A percentile compares a stretch with the other conserved stretches of the same genome.
These are phyloP conservation scores for Austrofundulus limnaeus DNA, from an alignment of 2,113 vertebrate genomes.

Conservation along the genomic window DNA sequence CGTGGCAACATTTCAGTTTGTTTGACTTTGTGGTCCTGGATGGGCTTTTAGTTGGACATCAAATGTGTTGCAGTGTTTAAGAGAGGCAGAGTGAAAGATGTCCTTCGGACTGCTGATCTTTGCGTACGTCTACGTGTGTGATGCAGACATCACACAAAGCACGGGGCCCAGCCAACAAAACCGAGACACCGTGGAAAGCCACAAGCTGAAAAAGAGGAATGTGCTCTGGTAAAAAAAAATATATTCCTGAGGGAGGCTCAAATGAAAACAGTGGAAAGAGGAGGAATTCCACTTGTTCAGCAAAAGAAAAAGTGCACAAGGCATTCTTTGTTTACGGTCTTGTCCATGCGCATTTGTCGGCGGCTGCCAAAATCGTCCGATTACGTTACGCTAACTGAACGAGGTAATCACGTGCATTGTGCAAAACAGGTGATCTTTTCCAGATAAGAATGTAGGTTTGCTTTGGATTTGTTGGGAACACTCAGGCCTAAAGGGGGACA, in stretches of 20 bases:
- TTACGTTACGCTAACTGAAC: conserved; percentile 72
- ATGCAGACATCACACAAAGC: conserved; percentile 31
- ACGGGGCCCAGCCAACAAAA: conserved; percentile 27
- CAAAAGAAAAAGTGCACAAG: conserved; percentile 61
- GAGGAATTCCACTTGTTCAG: conserved; percentile 73
- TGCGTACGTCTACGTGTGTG: conserved; percentile 32
- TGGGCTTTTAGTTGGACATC: conserved; percentile 1
- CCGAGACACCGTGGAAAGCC: conserved; percentile 53
- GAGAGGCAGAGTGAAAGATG: not conserved
- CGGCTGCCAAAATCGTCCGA: conserved; percentile 48
- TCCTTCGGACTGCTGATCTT: conserved; percentile 27
- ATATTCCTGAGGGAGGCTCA: conserved; percentile 69
- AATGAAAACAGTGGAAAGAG: conserved; percentile 68
- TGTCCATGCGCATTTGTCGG: conserved; percentile 34
- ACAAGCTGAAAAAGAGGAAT: conserved; percentile 62
- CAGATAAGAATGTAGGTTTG: conserved; percentile 23
- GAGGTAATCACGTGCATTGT: conserved; percentile 56
- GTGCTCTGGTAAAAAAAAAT: conserved; percentile 64
- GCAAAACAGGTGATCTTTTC: conserved; percentile 47
- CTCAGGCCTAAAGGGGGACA: conserved; percentile 42
- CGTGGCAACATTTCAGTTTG: conserved; percentile 27
- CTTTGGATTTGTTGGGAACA: conserved; percentile 25
- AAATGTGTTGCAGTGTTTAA: conserved; percentile 6
- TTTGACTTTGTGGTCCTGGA: conserved; percentile 29
- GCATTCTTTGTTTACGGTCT: conserved; percentile 69